These are phyloP conservation scores for Caenorhabditis sulstoni DNA, from an alignment of 2,888 invertebrate genomes.

Conservation along the genomic window DNA sequence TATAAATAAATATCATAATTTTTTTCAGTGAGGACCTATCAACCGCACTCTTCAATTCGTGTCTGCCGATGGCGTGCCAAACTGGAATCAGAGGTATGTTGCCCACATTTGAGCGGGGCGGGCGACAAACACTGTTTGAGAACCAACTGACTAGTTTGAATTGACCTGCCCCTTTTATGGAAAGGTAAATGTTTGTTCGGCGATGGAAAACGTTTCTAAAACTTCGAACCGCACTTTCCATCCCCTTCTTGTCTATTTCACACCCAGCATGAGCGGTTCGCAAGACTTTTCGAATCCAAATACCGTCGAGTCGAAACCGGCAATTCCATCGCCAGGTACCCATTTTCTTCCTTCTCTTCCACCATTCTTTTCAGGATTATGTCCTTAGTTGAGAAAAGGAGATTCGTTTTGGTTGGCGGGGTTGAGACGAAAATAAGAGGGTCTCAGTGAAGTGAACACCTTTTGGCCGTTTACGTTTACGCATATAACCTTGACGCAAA, in stretches of 20 bases:
- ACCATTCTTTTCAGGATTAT: conserved; percentile 24
- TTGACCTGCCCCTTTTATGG: background rate
- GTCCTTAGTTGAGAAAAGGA: background rate
- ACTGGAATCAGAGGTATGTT: conserved; percentile 77
- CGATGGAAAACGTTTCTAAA: background rate
- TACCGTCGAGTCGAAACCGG: background rate
- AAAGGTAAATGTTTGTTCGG: conserved; percentile 10
- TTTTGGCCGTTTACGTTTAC: conserved; percentile 35
- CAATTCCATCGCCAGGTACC: conserved; percentile 4
- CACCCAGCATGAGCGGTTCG: background rate
- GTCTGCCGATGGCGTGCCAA: conserved; percentile 75
- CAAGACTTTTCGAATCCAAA: too few species aligned
- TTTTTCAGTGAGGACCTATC: conserved; percentile 2
- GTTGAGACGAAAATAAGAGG: conserved; percentile 32
- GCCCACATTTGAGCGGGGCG: conserved; percentile 31
- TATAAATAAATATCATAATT: too few species aligned
- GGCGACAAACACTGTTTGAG: conserved; percentile 6
- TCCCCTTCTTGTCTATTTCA: background rate
- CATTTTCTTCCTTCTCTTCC: conserved; percentile 8
- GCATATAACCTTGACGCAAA: conserved; percentile 51
- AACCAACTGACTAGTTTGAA: background rate
- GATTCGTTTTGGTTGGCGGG: conserved; percentile 2
- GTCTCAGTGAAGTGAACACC: conserved; percentile 51
- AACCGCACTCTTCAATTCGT: conserved; percentile 5
- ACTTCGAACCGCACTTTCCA: background rate